Evolutionary conservation across 2,888 invertebrate species (phyloP), one percentile per base, ranked within the genome.

Genomic region (Megaustenia siamemsis): DNA sequence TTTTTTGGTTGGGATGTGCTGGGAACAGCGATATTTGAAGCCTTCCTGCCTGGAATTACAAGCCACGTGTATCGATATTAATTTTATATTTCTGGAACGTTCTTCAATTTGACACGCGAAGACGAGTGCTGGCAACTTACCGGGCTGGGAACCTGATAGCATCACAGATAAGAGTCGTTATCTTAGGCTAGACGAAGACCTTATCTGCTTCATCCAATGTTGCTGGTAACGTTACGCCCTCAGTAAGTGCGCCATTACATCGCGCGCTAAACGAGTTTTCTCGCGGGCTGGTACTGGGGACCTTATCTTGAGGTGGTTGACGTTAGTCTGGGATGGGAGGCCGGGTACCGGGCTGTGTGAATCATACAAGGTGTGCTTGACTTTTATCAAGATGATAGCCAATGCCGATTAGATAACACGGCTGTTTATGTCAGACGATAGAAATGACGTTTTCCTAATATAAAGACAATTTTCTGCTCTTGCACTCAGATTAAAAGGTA

Each of bases 31-130:
- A 43, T n/a, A 71, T 40, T 43, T 71, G 71, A 43, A n/a, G 24
- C 71, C 40, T 28, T 71, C 71, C 43, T 71, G 71, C 71, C n/a
- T 71, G 43, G 24, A 71, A 71, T 38, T 35, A 35, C n/a, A 71
- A 28, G 38, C 71, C 71, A 71, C 15, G 71, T 71, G 71, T 71
- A 43, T 43, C n/a, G 71, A 71, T 71, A 71, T 24, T 40, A 71
- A 28, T 71, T 43, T 43, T 6, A 71, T 71, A 45, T n/a, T 71
- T 71, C 12, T 1, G 0, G n/a, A 28, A 43, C 24, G 15, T 8
- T n/a, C n/a, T n/a, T n/a, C 8, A 71, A 28, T 71, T 71, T 71
- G 71, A 71, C 71, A 71, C 24, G 28, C 2, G 6, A 6, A n/a
- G n/a, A 43, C 24, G 24, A 2, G 6, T 43, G n/a, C 43, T 71